phyloP scores from a whole-genome alignment of 37 sponge, comb jelly and placozoan genomes.

The Dysidea cf. avara region DNA sequence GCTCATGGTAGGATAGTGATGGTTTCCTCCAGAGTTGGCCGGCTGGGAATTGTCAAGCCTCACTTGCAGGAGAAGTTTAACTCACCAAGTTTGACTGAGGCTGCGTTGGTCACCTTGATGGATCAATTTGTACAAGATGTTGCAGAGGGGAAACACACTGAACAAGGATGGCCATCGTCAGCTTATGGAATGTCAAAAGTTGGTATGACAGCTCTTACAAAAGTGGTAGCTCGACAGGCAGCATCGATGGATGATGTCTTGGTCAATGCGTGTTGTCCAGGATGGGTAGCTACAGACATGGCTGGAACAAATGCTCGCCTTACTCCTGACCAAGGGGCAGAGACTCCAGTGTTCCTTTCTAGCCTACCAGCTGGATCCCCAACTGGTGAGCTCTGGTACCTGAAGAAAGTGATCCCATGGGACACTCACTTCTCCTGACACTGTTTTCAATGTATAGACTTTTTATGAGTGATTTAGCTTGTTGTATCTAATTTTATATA shows the following conservation, averaged over 20 bases:
- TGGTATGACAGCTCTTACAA: conserved; percentile 61
- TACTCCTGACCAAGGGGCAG: conserved; percentile 84
- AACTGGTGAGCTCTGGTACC: conserved; percentile 71
- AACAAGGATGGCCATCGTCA: conserved; percentile 64
- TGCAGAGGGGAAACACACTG: conserved; percentile 25
- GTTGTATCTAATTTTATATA: no score
- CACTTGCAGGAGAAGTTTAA: conserved; percentile 43
- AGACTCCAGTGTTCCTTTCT: conserved; percentile 64
- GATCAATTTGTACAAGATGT: conserved; percentile 72
- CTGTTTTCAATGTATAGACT: no score
- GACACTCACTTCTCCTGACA: no score
- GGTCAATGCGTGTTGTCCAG: conserved; percentile 72
- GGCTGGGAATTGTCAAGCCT: background rate
- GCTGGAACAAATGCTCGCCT: conserved; percentile 48
- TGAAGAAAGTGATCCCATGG: conserved; percentile 56
- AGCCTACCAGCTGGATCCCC: conserved; percentile 69
- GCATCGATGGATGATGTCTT: conserved; percentile 46
- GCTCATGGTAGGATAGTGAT: conserved; percentile 73
- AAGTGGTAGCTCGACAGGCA: conserved; percentile 34
- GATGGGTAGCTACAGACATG: conserved; percentile 78
- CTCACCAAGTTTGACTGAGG: conserved; percentile 61
- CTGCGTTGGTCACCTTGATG: conserved; percentile 59
- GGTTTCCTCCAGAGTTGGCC: conserved; percentile 61
- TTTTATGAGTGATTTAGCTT: no score
- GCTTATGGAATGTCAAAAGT: conserved; percentile 58